Conservation (phyloP, 1,140 invertebrate genomes). For the Platyscapa corneri region DNA sequence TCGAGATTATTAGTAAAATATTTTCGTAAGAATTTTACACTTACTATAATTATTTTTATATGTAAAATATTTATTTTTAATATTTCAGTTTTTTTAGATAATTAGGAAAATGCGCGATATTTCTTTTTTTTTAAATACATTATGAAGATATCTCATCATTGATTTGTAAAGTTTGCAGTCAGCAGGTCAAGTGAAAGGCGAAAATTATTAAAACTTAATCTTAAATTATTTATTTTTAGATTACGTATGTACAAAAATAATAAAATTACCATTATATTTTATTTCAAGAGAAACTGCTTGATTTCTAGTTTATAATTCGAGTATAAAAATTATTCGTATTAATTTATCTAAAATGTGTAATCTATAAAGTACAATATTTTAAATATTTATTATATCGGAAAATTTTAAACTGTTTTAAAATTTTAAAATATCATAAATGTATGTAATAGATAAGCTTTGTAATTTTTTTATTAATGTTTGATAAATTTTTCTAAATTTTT, state of each 20-base stretch:
- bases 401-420: neutral
- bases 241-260: neutral
- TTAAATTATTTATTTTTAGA: constrained; percentile 22
- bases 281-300: constrained; percentile 5
- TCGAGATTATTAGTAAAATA: no score
- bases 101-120: no score
- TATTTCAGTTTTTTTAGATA: no score
- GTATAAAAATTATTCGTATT: neutral
- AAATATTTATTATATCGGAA: neutral
- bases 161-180: neutral
- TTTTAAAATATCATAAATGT: neutral
- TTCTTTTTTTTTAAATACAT: neutral
- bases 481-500: neutral
- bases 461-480: neutral
- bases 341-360: neutral
- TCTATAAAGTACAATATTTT: neutral
- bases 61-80: no score
- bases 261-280: neutral
- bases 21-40: no score
- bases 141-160: neutral
- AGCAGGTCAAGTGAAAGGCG: constrained; percentile 32
- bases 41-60: no score
- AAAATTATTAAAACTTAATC: constrained; percentile 14
- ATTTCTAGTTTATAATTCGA: neutral
- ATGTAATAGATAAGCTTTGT: neutral